These are phyloP conservation scores for Hymenopus coronatus DNA, from an alignment of 2,888 invertebrate species.

Conservation along the genomic window DNA sequence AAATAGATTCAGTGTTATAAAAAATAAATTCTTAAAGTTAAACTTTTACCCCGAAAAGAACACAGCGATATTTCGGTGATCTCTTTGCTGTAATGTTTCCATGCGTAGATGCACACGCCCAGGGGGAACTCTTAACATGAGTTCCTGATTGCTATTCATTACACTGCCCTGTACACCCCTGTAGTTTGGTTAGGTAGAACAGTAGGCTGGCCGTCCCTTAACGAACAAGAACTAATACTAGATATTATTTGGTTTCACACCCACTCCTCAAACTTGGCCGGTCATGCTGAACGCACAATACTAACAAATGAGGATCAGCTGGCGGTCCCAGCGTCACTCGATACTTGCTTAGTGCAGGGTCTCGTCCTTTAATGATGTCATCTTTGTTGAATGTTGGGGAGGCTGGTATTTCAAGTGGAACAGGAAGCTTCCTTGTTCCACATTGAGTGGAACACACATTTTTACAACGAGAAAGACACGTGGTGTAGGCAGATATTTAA, in stretches of 20 bases:
- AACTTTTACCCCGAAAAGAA: too few relatives aligned
- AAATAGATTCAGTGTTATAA: too few relatives aligned
- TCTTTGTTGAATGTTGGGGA: not conserved
- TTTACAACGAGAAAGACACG: not conserved
- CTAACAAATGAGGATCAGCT: slow-evolving; percentile 21
- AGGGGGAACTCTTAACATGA: too few relatives aligned
- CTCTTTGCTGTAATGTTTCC: too few relatives aligned
- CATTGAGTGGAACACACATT: not conserved
- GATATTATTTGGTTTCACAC: slow-evolving; percentile 20
- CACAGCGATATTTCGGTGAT: too few relatives aligned
- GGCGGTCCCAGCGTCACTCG: not conserved
- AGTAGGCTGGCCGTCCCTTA: not conserved
- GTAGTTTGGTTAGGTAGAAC: slow-evolving; percentile 11
- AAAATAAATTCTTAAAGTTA: too few relatives aligned
- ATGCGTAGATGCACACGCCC: too few relatives aligned
- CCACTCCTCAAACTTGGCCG: slow-evolving; percentile 9
- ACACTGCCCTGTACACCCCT: not conserved
- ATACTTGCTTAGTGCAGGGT: not conserved
- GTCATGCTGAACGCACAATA: slow-evolving; percentile 5
- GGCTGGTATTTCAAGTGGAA: not conserved
- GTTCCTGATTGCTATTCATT: too few relatives aligned
- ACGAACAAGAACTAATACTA: slow-evolving; percentile 11
- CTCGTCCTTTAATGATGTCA: not conserved
- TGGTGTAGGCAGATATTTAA: not conserved
- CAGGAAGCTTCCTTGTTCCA: not conserved